Evolutionary conservation across 2,113 vertebrate species (phyloP).

Genomic region (Sinosuthora webbiana): DNA sequence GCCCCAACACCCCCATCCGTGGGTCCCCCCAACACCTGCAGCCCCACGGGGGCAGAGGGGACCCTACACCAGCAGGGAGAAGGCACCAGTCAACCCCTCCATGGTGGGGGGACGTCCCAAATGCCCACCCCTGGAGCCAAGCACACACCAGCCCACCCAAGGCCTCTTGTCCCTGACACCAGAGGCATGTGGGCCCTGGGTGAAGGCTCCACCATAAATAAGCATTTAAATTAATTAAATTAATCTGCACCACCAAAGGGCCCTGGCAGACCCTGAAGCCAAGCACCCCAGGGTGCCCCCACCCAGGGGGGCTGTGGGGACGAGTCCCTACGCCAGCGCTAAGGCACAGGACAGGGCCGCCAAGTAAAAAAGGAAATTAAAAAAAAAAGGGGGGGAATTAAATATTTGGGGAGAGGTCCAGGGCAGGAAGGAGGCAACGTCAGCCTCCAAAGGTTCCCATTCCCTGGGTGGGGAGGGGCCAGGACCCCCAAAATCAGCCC

Average conservation of each 20-base stretch:
- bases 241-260: not conserved
- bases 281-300: not conserved
- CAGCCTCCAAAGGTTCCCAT: not conserved
- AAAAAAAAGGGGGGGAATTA: not conserved
- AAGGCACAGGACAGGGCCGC: not conserved
- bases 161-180: not conserved
- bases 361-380: not conserved
- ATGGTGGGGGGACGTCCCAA: not conserved
- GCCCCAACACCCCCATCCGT: not conserved
- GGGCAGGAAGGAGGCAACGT: not conserved
- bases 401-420: not conserved
- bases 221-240: constrained; percentile 61
- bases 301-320: not conserved
- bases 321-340: not conserved
- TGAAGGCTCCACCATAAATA: constrained; percentile 21
- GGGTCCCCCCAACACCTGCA: not conserved
- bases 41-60: not conserved
- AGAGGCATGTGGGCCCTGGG: not conserved
- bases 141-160: not conserved
- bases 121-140: not conserved
- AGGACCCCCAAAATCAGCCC: not conserved
- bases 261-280: not conserved
- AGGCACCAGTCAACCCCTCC: not conserved
- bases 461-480: not conserved
- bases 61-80: not conserved